phyloP scores from a whole-genome alignment of 1,140 invertebrate species.

The Forficula auricularia region DNA sequence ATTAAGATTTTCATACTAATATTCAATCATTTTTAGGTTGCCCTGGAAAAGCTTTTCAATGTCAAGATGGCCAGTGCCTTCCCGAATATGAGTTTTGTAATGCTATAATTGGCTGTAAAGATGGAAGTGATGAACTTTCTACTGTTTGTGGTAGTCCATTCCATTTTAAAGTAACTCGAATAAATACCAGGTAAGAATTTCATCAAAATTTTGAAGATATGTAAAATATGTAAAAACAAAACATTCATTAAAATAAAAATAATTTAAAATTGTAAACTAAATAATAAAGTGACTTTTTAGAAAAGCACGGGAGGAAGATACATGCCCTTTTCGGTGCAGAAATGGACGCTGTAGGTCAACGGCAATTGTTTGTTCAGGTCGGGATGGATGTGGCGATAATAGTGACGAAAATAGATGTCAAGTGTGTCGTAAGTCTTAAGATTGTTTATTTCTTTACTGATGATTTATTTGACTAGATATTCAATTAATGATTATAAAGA shows the following conservation, averaged over 20 bases:
- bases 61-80: constrained; percentile 63
- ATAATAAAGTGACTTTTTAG: too few species aligned
- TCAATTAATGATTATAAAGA: too few species aligned
- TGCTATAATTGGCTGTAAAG: constrained; percentile 63
- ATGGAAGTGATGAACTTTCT: constrained; percentile 67
- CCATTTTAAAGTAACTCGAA: neutral
- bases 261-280: neutral
- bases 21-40: constrained; percentile 39
- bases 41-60: constrained; percentile 63
- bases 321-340: constrained; percentile 59
- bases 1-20: neutral
- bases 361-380: constrained; percentile 68
- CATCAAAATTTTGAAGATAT: too few species aligned
- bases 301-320: constrained; percentile 20
- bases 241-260: neutral
- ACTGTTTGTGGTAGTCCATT: constrained; percentile 42
- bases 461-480: too few species aligned
- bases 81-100: constrained; percentile 83
- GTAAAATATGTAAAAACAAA: too few species aligned
- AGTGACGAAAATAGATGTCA: constrained; percentile 66
- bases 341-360: constrained; percentile 74
- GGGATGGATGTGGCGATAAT: constrained; percentile 77
- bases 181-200: too few species aligned
- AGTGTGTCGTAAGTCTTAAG: constrained; percentile 67
- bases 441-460: too few species aligned